Evolutionary conservation across 2,797 vertebrate genomes (phyloP).

Genomic region (Melanotaenia maccullochi): DNA sequence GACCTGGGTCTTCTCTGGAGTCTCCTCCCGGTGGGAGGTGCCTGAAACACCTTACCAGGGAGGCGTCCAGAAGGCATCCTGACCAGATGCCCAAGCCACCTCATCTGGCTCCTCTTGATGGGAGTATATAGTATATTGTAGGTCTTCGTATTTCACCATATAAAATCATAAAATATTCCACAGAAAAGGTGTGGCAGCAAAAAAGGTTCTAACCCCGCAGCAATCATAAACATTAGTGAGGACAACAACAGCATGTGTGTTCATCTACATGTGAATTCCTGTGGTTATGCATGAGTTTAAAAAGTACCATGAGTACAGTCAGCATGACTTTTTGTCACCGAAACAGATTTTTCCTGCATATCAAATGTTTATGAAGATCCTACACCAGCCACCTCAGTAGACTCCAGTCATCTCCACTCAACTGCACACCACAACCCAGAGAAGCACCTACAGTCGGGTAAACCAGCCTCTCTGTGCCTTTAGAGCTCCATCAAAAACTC

Average conservation of each 20-base stretch:
- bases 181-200: not conserved
- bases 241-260: slow-evolving; percentile 4
- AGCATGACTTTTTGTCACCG: slow-evolving; percentile 36
- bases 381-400: not conserved
- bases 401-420: slow-evolving; percentile 8
- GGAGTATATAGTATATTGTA: too few relatives aligned
- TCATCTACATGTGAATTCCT: slow-evolving; percentile 8
- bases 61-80: too few relatives aligned
- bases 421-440: not conserved
- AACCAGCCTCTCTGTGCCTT: slow-evolving; percentile 26
- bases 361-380: slow-evolving; percentile 37
- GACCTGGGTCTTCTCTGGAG: too few relatives aligned
- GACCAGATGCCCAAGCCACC: too few relatives aligned
- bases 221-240: slow-evolving; percentile 1
- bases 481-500: slow-evolving; percentile 39
- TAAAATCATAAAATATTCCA: not conserved
- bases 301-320: slow-evolving; percentile 33
- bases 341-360: slow-evolving; percentile 3
- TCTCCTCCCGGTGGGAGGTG: too few relatives aligned
- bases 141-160: not conserved
- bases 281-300: slow-evolving; percentile 13
- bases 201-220: not conserved
- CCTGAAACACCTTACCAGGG: too few relatives aligned
- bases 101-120: too few relatives aligned
- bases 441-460: slow-evolving; percentile 1